Base-by-base conservation (phyloP, 1,140 invertebrate species). In the Scylla paramamosain region DNA sequence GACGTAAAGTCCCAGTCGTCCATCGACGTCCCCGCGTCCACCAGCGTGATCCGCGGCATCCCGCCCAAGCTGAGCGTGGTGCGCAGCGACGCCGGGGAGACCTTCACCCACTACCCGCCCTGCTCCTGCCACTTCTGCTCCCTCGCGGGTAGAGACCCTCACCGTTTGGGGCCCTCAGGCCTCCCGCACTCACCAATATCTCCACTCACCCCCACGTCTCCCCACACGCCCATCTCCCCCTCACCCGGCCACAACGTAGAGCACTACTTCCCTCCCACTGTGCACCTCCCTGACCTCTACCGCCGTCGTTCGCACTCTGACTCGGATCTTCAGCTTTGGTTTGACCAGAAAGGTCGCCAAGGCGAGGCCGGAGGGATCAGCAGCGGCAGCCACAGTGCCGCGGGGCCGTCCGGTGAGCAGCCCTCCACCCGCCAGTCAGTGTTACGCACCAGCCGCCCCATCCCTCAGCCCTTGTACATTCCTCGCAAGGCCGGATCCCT, bases 291-390 rank as follows among this genome's bases (percentile, higher is more conserved):
- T 87, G 95, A 93, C 46, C 96, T 96, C 97, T 98, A 96, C 87
- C 91, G 96, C 12, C 96, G 96, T 32, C 97, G 98, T 86, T 98
- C 98, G 96, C 98, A 98, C 96, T 98, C 98, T 28, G 98, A 98
- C 96, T 98, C 98, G 0, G 98, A 98, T 96, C 97, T 98, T 25
- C 93, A 96, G 94, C 92, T 95, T 32, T 95, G 96, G 95, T 95
- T 95, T 87, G 94, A 95, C 89, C 52, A 96, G 91, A 95, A 96
- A 96, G 82, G 91, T 82, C 46, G 95, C 91, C 14, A 77, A 87
- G 46, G 83, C 39, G 77, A 88, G 16, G 45, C 31, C 20, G 59
- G 31, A 4, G 67, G 97, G 97, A 46, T 93, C 94, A 97, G 96
- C 97, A 83, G 84, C 77, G 77, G 84, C 92, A 88, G 93, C 93